These are phyloP conservation scores for honey bee (Apis mellifera) DNA, from an alignment of 1,140 invertebrate genomes.

Conservation along the genomic window DNA sequence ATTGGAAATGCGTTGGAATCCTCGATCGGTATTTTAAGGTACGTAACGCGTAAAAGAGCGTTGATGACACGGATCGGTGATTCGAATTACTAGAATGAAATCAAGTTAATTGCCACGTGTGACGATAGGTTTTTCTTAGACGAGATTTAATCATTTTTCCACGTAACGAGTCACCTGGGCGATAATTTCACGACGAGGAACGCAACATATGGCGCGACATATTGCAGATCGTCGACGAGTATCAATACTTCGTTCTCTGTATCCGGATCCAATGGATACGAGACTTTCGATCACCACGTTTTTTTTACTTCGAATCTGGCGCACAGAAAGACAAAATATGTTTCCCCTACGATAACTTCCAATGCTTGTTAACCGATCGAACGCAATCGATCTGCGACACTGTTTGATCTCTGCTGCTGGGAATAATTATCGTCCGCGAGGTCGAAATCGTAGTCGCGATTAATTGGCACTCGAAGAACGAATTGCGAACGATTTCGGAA, in stretches of 20 bases:
- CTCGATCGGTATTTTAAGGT: background rate
- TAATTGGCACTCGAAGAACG: background rate
- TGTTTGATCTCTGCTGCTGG: background rate
- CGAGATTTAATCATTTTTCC: background rate
- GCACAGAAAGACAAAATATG: background rate
- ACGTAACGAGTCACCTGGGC: no score
- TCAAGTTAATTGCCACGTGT: background rate
- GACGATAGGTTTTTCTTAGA: background rate
- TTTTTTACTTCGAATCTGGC: background rate
- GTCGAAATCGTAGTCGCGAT: background rate
- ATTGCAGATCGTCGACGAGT: background rate
- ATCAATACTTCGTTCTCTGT: background rate
- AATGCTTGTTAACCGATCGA: constrained; percentile 14
- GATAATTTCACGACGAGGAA: background rate
- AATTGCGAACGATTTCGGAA: background rate
- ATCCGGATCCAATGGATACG: no score
- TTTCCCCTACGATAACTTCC: no score
- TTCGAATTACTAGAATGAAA: background rate
- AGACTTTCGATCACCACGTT: background rate
- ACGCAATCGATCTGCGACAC: background rate
- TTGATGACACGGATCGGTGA: background rate
- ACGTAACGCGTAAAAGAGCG: background rate
- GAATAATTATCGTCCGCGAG: constrained; percentile 17
- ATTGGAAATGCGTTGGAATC: background rate
- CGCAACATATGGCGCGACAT: constrained; percentile 4